phyloP scores from a whole-genome alignment of 2,888 invertebrate species.

The Tipula unca region DNA sequence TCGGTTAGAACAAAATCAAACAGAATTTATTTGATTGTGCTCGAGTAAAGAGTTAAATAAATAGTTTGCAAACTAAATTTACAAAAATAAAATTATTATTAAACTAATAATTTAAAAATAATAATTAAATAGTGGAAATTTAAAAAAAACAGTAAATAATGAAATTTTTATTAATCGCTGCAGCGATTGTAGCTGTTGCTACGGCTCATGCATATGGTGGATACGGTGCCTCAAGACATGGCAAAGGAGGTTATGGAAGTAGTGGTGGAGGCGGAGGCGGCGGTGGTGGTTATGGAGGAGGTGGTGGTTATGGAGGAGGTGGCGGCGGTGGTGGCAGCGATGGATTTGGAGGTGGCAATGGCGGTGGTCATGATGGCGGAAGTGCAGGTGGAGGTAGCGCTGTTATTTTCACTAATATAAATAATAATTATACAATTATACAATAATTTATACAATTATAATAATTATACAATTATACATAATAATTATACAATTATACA shows the following conservation, averaged over 20 bases:
- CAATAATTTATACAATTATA: no score
- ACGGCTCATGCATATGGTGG: background rate
- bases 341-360: background rate
- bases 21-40: background rate
- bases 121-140: background rate
- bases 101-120: background rate
- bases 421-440: no score
- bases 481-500: no score
- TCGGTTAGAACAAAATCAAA: background rate
- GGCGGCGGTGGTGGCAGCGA: background rate
- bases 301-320: background rate
- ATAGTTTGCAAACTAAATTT: background rate
- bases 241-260: background rate
- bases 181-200: background rate
- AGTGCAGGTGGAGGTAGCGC: no score
- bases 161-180: slow-evolving; percentile 1
- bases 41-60: background rate
- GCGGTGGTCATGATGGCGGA: slow-evolving; percentile 14
- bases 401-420: no score
- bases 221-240: background rate
- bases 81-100: background rate
- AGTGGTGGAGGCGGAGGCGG: background rate
- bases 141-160: background rate
- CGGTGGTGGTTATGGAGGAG: background rate
- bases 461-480: no score